Base-by-base conservation (phyloP, 2,113 vertebrate species). In the Neodon shergylaensis region DNA sequence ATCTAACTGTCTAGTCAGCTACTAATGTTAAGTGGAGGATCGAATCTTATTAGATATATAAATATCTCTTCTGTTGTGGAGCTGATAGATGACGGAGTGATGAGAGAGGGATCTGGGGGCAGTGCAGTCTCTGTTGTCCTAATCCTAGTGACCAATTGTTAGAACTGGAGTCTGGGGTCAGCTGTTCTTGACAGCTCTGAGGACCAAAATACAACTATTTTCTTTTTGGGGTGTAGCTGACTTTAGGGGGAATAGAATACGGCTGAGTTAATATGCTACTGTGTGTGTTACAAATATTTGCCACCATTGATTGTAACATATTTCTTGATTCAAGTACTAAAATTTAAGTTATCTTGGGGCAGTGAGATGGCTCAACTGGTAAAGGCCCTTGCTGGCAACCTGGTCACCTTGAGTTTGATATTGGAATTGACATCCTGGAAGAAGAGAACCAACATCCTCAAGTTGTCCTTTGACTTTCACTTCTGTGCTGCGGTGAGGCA, bases 271-370 rank as follows among this genome's bases (percentile, higher is more conserved):
- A 44, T 87, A n/a, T 86, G 61, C 87, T 90, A 78, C 54, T 88
- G 28, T 72, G 47, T 42, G 22, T 86, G n/a, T 63, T 58, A 16
- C 22, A 73, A 73, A 63, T 90, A 87, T 31, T 74, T 96, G 74
- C 85, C 21, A 70, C 49, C n/a, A 44, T 92, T 92, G 42, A 12
- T 90, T 92, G 70, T 90, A 90, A 91, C 9, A 77, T 54, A 65
- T 68, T 91, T 94, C 22, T 22, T 85, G 61, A 96, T 88, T 90
- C 65, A 81, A 92, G 28, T 61, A 63, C 31, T 66, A 39, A 82
- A 65, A 61, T 49, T 65, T 49, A 78, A 52, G 79, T 93, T 89
- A 66, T 70, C 70, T 70, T 36, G 19, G 83, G 42, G 17, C 39
- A 47, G 17, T 22, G 42, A 47, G 10, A 22, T 36, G 19, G 42